A percentile compares a stretch with the other conserved stretches of the same genome.
phyloP scores from a whole-genome alignment of 2,888 invertebrate genomes.

The Linyphia triangularis region DNA sequence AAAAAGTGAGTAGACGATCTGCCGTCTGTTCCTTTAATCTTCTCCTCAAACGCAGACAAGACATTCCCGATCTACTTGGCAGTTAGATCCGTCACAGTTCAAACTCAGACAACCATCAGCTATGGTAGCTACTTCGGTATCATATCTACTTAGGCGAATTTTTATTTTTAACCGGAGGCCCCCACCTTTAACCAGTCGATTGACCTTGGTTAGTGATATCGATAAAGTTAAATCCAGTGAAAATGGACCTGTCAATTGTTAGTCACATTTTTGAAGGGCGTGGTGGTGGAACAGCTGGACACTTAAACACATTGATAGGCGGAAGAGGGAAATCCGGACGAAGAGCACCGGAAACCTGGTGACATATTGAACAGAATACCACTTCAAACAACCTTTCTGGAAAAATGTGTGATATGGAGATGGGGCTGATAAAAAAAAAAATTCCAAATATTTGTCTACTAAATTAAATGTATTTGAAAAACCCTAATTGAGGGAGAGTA shows the following conservation, averaged over 20 bases:
- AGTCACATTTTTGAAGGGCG: conserved; percentile 44
- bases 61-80: not conserved
- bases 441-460: too few species aligned
- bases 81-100: not conserved
- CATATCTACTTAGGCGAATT: not conserved
- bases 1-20: too few species aligned
- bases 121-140: too few species aligned
- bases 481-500: too few species aligned
- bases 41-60: too few species aligned
- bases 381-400: not conserved
- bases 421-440: too few species aligned
- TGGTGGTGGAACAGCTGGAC: conserved; percentile 18
- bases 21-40: too few species aligned
- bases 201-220: not conserved
- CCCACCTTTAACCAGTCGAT: not conserved
- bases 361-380: conserved; percentile 24
- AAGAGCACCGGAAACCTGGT: conserved; percentile 43
- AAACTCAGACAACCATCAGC: not conserved
- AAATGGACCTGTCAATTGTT: conserved; percentile 15
- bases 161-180: not conserved
- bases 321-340: conserved; percentile 62
- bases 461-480: too few species aligned
- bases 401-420: not conserved
- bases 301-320: conserved; percentile 17
- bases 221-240: conserved; percentile 9